These are phyloP conservation scores for Micromys minutus DNA, from an alignment of 2,113 vertebrate genomes.

Conservation along the genomic window DNA sequence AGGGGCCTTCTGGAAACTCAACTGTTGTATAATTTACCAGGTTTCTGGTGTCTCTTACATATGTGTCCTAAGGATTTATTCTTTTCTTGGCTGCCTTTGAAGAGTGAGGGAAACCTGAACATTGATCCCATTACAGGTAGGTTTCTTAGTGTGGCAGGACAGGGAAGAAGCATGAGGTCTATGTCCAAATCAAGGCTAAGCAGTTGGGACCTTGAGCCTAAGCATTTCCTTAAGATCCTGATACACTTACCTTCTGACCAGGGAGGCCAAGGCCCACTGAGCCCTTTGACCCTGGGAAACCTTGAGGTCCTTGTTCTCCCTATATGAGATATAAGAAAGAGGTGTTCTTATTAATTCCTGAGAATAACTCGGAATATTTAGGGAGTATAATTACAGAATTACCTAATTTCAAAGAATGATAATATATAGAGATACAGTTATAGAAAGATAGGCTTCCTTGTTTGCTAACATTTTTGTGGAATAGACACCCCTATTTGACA, in stretches of 20 bases:
- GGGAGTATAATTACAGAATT: neutral
- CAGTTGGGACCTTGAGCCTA: neutral
- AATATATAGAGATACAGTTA: neutral
- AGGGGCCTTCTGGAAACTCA: neutral
- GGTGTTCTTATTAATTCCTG: constrained; percentile 2
- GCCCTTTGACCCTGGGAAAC: constrained; percentile 88
- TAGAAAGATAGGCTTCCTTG: neutral
- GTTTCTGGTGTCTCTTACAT: neutral
- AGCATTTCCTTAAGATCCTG: neutral
- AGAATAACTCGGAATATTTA: constrained; percentile 1
- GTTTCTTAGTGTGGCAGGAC: neutral
- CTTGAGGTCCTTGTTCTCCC: constrained; percentile 91
- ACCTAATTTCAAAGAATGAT: neutral
- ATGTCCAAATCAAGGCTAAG: neutral
- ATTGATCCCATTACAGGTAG: neutral
- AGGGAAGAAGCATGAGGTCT: neutral
- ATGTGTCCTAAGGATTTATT: neutral
- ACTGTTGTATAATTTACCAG: neutral
- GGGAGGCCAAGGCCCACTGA: constrained; percentile 84
- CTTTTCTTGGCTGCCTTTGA: neutral
- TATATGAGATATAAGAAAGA: constrained; percentile 67
- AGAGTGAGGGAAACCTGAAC: neutral
- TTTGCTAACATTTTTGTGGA: neutral
- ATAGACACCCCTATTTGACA: neutral
- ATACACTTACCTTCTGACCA: constrained; percentile 89